Conservation (phyloP, 2,113 vertebrate genomes). For the Zeus faber region DNA sequence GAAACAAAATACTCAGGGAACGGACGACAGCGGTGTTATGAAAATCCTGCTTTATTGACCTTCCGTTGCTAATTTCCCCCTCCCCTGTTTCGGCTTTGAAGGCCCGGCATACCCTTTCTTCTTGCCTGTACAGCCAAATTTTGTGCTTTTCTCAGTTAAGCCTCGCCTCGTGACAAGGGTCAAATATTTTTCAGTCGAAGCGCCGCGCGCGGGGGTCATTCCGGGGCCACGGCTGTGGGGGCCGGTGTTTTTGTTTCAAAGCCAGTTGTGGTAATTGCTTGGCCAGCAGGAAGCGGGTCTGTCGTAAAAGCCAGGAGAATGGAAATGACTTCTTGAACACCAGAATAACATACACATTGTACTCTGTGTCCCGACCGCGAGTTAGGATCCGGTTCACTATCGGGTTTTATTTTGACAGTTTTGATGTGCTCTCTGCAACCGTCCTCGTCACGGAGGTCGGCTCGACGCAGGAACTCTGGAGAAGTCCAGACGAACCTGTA, state of each 20-base stretch:
- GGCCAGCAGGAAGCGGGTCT: conserved; percentile 5
- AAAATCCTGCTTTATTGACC: conserved; percentile 10
- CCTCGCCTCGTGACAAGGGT: conserved; percentile 4
- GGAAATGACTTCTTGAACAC: too few relatives aligned
- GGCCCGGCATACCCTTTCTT: conserved; percentile 4
- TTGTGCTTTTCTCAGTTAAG: not conserved
- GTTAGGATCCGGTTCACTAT: too few relatives aligned
- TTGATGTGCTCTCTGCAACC: too few relatives aligned
- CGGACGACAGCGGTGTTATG: conserved; percentile 15
- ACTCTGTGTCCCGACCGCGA: too few relatives aligned
- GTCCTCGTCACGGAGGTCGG: too few relatives aligned
- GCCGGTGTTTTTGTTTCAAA: conserved; percentile 8
- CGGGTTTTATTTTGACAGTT: too few relatives aligned
- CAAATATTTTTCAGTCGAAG: not conserved
- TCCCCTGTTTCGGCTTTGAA: conserved; percentile 21
- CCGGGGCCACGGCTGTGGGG: conserved; percentile 18
- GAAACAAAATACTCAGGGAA: not conserved
- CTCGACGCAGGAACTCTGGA: too few relatives aligned
- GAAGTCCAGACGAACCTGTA: too few relatives aligned
- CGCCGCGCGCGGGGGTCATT: not conserved
- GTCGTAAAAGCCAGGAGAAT: not conserved
- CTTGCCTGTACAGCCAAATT: not conserved
- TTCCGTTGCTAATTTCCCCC: conserved; percentile 4
- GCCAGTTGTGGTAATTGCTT: conserved; percentile 14
- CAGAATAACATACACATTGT: too few relatives aligned